Base-by-base conservation (phyloP, 2,797 vertebrate genomes). In the Acanthurus leucopareius region DNA sequence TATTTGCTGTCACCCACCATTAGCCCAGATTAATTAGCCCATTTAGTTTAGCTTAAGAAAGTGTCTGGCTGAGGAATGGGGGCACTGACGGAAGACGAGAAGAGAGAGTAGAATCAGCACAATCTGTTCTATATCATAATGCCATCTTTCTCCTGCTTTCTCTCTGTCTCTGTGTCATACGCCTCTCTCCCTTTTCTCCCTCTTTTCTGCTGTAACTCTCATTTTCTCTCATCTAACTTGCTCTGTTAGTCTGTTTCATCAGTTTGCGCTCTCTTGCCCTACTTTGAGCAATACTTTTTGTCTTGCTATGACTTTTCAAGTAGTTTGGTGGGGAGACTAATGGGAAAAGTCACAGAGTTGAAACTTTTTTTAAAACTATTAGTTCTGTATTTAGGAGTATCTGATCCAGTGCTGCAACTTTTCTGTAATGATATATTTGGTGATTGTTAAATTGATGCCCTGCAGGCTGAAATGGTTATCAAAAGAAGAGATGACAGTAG, bases 1-100 rank as follows among this genome's bases (percentile, higher is more conserved):
- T 95, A 96, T 96, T 96, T 96, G 94, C 95, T 95, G 95, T 96
- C 95, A 95, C 93, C 94, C 93, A 91, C 95, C 94, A 96, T 96
- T 95, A 95, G 93, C 86, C 91, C 84, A 95, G 94, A 96, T 95
- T 95, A 95, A 95, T 96, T 96, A 95, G 93, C 88, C 93, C 93
- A 95, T 96, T 96, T 96, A 93, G 92, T 95, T 95, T 94, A 94
- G 93, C 88, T 94, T 93, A 92, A 94, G 94, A 91, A 93, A 93
- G 92, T 93, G 93, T 94, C 93, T 89, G 79, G 91, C 86, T 94
- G 94, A 95, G 91, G 92, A 94, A 95, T 95, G 94, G 87, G 84
- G 82, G 83, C 90, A 80, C 82, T 86, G 91, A 91, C 91, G 91
- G 88, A 88, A 91, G 89, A 83, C 89, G 80, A 70, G 82, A 22